These are phyloP conservation scores for Vidua macroura DNA, from an alignment of 2,113 vertebrate genomes.

Conservation along the genomic window DNA sequence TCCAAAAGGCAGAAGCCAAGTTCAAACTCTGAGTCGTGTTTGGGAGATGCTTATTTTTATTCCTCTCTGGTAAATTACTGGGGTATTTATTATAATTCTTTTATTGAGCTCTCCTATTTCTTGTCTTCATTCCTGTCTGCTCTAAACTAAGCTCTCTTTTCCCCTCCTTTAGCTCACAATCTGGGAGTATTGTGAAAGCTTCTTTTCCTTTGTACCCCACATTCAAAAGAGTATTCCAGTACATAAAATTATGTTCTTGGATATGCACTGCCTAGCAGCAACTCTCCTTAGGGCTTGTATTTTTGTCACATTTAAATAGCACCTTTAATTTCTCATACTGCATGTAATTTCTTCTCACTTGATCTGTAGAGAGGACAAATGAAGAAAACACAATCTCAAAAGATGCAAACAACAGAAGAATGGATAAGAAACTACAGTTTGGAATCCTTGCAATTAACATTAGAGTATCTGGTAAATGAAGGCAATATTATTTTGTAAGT, in stretches of 20 bases:
- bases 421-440: conserved; percentile 74
- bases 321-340: not conserved
- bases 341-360: not conserved
- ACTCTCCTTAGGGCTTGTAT: not conserved
- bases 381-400: not conserved
- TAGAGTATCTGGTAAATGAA: conserved; percentile 67
- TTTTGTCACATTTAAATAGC: not conserved
- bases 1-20: not conserved
- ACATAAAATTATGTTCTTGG: not conserved
- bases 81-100: not conserved
- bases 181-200: not conserved
- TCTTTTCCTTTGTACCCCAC: not conserved
- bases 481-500: conserved; percentile 65
- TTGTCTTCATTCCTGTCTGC: not conserved
- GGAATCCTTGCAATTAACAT: conserved; percentile 68
- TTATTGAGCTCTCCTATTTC: not conserved
- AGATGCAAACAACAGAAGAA: conserved; percentile 60
- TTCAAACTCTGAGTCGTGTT: not conserved
- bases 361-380: conserved; percentile 42
- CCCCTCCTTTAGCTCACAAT: not conserved
- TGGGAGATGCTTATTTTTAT: not conserved
- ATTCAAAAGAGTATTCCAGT: not conserved
- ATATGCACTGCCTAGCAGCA: not conserved
- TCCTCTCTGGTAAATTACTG: not conserved
- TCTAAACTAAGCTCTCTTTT: not conserved